These are phyloP conservation scores for Pangasius djambal DNA, from an alignment of 2,797 vertebrate species.

Conservation along the genomic window DNA sequence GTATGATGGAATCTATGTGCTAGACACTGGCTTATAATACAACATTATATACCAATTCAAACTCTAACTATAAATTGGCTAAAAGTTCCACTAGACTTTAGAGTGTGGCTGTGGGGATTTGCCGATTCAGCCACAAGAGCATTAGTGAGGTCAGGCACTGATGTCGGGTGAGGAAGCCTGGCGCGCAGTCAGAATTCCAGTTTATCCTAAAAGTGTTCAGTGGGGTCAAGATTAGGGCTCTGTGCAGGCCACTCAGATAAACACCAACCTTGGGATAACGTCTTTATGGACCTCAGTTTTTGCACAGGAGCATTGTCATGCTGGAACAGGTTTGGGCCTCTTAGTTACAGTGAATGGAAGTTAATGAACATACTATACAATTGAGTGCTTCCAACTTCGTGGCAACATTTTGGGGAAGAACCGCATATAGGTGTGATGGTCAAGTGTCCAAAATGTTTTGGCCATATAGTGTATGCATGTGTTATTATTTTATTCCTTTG, in stretches of 20 bases:
- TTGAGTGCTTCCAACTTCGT: background rate
- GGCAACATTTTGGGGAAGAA: background rate
- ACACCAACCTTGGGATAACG: background rate
- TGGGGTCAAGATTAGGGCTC: background rate
- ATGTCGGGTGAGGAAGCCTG: background rate
- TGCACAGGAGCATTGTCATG: background rate
- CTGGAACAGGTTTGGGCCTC: background rate
- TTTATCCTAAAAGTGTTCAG: background rate
- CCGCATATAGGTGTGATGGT: background rate
- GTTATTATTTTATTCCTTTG: background rate
- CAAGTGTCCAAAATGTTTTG: background rate
- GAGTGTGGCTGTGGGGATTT: background rate
- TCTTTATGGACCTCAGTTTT: background rate
- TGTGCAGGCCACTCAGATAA: background rate
- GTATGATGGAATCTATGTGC: background rate
- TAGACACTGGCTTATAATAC: background rate
- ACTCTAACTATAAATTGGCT: background rate
- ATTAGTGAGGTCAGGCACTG: background rate
- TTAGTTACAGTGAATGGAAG: background rate
- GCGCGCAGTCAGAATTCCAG: background rate
- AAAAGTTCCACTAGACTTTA: background rate
- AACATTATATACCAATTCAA: background rate
- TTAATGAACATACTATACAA: background rate
- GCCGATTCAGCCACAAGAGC: background rate
- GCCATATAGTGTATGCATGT: background rate